phyloP scores from a whole-genome alignment of 2,888 invertebrate genomes.

The Drosophila histrio region DNA sequence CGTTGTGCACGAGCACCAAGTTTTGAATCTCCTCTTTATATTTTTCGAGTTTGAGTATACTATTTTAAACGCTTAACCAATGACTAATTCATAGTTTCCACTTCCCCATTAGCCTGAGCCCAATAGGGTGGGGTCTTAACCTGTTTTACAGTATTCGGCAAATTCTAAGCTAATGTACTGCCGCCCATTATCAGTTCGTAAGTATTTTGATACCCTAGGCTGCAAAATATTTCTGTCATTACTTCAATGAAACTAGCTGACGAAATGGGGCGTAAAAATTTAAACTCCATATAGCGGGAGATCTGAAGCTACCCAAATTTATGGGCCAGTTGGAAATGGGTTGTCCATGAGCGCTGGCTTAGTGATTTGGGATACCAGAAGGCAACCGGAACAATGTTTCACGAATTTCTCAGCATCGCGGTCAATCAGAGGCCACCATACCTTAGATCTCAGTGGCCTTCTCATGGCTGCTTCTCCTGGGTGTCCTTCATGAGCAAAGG shows the following conservation, averaged over 20 bases:
- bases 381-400: background rate
- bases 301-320: background rate
- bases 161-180: background rate
- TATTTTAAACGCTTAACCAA: conserved; percentile 13
- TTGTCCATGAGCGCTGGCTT: background rate
- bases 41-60: background rate
- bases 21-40: background rate
- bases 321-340: background rate
- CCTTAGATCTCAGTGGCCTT: background rate
- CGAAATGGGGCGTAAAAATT: background rate
- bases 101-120: conserved; percentile 22
- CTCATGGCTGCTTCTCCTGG: background rate
- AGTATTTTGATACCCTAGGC: too few species aligned
- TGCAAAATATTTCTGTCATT: too few species aligned
- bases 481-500: background rate
- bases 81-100: conserved; percentile 20
- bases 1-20: background rate
- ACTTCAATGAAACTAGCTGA: background rate
- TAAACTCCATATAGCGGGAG: conserved; percentile 3
- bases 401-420: background rate
- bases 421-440: background rate
- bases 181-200: background rate
- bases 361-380: background rate
- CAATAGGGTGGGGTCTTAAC: conserved; percentile 2
- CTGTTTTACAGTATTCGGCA: background rate